Conservation (phyloP, 1,140 invertebrate species). For the Geopemphigus sp. region DNA sequence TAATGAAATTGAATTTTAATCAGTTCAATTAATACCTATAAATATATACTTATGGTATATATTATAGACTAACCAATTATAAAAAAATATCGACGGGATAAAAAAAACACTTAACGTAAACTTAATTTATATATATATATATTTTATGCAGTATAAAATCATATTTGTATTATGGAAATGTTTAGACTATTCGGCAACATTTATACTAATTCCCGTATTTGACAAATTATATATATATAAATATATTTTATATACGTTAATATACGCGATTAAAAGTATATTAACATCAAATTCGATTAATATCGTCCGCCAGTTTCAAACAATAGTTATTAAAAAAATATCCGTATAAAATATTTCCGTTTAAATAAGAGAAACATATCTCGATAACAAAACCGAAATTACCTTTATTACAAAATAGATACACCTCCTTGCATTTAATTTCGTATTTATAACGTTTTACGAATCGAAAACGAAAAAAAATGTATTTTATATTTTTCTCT, state of each 20-base stretch:
- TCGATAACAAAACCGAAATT: background rate
- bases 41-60: too few relatives aligned
- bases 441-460: background rate
- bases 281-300: too few relatives aligned
- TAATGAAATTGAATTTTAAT: conserved; percentile 20
- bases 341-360: background rate
- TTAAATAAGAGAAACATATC: conserved; percentile 6
- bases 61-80: background rate
- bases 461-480: background rate
- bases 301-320: too few relatives aligned
- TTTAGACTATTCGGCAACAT: background rate
- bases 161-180: conserved; percentile 17
- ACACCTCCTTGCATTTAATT: conserved; percentile 4
- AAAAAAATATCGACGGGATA: conserved; percentile 17
- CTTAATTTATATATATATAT: background rate
- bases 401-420: background rate
- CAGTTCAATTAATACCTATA: background rate
- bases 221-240: too few relatives aligned
- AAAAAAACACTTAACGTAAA: background rate
- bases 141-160: conserved; percentile 17
- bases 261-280: too few relatives aligned
- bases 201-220: too few relatives aligned
- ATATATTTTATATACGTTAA: too few relatives aligned
- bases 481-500: background rate
- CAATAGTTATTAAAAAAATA: too few relatives aligned